Evolutionary conservation across 2,888 invertebrate genomes (phyloP), one percentile per base, ranked within the genome.

Genomic region (Physocephala rufipes): DNA sequence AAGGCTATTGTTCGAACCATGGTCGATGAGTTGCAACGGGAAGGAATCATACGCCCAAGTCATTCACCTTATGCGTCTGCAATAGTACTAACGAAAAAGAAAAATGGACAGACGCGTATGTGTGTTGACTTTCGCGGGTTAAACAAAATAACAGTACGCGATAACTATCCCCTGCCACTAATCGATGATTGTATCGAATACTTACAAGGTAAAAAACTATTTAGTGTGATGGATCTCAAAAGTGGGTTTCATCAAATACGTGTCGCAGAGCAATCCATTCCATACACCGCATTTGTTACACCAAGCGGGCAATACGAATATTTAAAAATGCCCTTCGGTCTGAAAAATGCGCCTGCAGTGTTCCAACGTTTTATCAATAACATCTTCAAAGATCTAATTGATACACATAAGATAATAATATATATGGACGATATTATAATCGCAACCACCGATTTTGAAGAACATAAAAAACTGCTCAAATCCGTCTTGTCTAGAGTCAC

Each of bases 281-380:
- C 65, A n/a, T 72, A 59, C 51, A 72, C 69, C 36, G 62, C 70
- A 3, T 70, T 63, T 28, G 67, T 70, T 19, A 73, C 67, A 16
- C 72, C 72, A 15, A 53, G 28, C 16, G 58, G 58, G 26, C 24
- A 58, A 9, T 58, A 58, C 28, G 58, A 58, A 26, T 58, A 26
- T 58, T 15, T 26, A 26, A 26, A 26, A 13, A 24, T 58, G 2
- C 24, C 58, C 28, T 58, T 58, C 16, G 58, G 26, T 15, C 58
- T 58, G 7, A 58, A 26, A 21, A 58, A 58, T 26, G 58, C 58
- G 13, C 58, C 58, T 15, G 58, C 58, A 15, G 28, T 58, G 7
- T 58, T 58, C 28, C 58, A 58, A 12, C 49, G 49, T 5, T 4
- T 19, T n/a, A 49, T 49, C 16, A 49, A 36, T 36, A 36, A 36